Percentiles rank a stretch among this genome's conserved stretches.
Conservation (phyloP, 1,140 invertebrate genomes). For the Oppia nitens region DNA sequence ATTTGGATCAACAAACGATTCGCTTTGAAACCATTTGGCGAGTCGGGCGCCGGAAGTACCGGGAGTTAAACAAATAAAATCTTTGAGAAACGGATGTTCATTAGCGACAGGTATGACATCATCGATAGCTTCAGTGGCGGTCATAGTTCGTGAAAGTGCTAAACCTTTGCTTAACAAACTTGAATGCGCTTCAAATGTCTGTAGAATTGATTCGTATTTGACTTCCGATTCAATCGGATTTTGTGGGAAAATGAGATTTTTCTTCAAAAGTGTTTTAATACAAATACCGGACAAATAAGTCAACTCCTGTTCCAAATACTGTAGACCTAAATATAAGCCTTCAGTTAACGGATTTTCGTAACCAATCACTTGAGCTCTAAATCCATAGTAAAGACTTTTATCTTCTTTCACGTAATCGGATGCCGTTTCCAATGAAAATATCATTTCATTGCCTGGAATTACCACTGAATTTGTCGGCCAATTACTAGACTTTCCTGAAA, state of each 20-base stretch:
- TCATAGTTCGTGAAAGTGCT: constrained; percentile 64
- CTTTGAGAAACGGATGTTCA: constrained; percentile 79
- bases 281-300: constrained; percentile 78
- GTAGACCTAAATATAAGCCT: background rate
- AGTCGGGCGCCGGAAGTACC: constrained; percentile 77
- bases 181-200: constrained; percentile 39
- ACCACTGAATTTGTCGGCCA: constrained; percentile 76
- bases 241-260: constrained; percentile 54
- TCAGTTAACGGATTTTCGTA: constrained; percentile 49
- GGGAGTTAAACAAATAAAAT: constrained; percentile 68
- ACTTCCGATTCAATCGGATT: constrained; percentile 35
- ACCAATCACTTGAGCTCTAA: constrained; percentile 67
- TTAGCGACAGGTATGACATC: constrained; percentile 75
- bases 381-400: constrained; percentile 62
- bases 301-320: constrained; percentile 36
- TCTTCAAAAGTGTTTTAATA: constrained; percentile 67
- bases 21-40: constrained; percentile 83
- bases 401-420: constrained; percentile 89
- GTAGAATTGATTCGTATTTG: constrained; percentile 1
- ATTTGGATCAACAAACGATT: constrained; percentile 71
- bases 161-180: constrained; percentile 68
- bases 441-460: constrained; percentile 77
- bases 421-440: constrained; percentile 86
- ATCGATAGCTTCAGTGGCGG: constrained; percentile 72
- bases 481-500: constrained; percentile 43